These are phyloP conservation scores for Crocallis elinguaria DNA, from an alignment of 2,888 invertebrate genomes.

Conservation along the genomic window DNA sequence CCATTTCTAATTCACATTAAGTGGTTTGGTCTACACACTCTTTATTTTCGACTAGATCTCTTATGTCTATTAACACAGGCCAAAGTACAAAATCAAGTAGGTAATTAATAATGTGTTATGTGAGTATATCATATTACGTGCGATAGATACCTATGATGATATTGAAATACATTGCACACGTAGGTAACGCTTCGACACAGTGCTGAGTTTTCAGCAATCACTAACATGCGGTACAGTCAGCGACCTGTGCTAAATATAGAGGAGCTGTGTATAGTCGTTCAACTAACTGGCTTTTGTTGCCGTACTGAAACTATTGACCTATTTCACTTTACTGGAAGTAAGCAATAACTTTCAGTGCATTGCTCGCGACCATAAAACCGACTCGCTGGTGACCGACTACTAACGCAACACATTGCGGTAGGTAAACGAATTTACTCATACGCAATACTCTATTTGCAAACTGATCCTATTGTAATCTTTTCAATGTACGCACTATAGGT, in stretches of 20 bases:
- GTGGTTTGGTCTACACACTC: too few species aligned
- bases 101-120: conserved; percentile 7
- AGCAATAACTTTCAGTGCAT: conserved; percentile 82
- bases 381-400: conserved; percentile 64
- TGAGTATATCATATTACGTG: conserved; percentile 17
- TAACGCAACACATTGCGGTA: conserved; percentile 45
- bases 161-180: conserved; percentile 9
- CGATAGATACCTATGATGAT: conserved; percentile 1
- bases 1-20: too few species aligned
- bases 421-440: conserved; percentile 27
- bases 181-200: conserved; percentile 9
- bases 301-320: conserved; percentile 84
- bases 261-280: conserved; percentile 65
- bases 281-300: conserved; percentile 81
- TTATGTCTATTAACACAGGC: neutral
- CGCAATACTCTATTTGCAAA: conserved; percentile 28
- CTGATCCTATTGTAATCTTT: conserved; percentile 4
- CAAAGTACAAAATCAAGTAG: conserved; percentile 6
- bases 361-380: conserved; percentile 73
- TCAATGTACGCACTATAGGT: too few species aligned
- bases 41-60: too few species aligned
- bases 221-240: conserved; percentile 45
- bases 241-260: conserved; percentile 69
- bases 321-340: conserved; percentile 83
- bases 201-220: conserved; percentile 19